A percentile compares a stretch with the other conserved stretches of the same genome.
These are phyloP conservation scores for Rhaphigaster nebulosa DNA, from an alignment of 2,888 invertebrate species.

Conservation along the genomic window DNA sequence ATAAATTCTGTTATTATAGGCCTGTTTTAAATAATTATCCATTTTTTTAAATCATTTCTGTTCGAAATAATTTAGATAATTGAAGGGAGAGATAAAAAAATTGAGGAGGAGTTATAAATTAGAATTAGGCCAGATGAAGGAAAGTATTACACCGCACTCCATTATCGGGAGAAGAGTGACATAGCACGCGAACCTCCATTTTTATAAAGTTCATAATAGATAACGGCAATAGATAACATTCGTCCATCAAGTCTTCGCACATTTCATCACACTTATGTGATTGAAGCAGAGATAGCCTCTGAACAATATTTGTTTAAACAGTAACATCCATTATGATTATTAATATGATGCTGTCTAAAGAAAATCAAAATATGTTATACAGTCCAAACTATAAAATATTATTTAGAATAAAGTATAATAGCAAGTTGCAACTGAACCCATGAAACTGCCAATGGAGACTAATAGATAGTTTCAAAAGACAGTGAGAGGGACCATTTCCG, in stretches of 20 bases:
- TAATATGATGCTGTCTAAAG: neutral
- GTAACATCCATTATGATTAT: neutral
- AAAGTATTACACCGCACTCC: neutral
- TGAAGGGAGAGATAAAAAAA: neutral
- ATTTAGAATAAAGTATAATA: neutral
- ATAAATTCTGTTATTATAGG: too few species aligned
- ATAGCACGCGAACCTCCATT: constrained; percentile 45
- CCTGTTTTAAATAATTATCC: too few species aligned
- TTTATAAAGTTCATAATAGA: constrained; percentile 49
- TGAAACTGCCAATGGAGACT: neutral
- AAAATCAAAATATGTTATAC: neutral
- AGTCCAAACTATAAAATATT: too few species aligned
- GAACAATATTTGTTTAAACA: neutral
- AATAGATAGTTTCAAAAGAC: neutral
- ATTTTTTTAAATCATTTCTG: neutral
- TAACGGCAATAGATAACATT: constrained; percentile 39
- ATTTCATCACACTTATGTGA: constrained; percentile 7
- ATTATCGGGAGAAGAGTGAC: constrained; percentile 27
- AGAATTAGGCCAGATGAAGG: constrained; percentile 37
- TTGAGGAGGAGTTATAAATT: neutral
- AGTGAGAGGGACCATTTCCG: neutral
- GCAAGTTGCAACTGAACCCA: neutral
- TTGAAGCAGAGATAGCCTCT: neutral
- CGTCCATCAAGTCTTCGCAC: neutral
- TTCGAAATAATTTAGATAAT: constrained; percentile 36